These are phyloP conservation scores for Emydocephalus ijimae DNA, from an alignment of 2,113 vertebrate genomes.

Conservation along the genomic window DNA sequence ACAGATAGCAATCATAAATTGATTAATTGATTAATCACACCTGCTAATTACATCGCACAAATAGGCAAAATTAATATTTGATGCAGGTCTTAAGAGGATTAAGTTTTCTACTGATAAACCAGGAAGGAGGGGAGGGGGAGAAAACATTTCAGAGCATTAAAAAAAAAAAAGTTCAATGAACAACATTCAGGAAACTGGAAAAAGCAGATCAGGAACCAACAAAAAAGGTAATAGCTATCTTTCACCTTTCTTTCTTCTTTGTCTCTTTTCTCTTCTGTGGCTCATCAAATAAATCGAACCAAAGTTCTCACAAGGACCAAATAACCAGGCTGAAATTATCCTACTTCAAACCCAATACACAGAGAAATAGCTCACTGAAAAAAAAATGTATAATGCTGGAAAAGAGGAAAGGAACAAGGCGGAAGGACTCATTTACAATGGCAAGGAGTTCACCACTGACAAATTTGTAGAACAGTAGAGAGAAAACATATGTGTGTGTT, in stretches of 20 bases:
- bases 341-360: neutral
- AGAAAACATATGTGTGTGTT: neutral
- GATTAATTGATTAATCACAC: conserved; percentile 63
- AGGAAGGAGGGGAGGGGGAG: neutral
- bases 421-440: neutral
- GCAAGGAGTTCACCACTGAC: neutral
- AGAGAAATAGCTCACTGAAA: neutral
- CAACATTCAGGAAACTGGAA: neutral
- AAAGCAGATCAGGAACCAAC: neutral
- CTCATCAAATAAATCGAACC: neutral
- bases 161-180: neutral
- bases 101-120: conserved; percentile 60
- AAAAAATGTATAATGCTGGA: neutral
- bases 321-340: neutral
- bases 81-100: conserved; percentile 57
- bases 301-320: neutral
- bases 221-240: accelerated
- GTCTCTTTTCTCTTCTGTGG: neutral
- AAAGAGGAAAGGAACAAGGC: neutral
- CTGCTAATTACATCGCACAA: conserved; percentile 54
- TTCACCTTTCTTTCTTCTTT: neutral
- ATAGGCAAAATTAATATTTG: conserved; percentile 57
- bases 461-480: neutral
- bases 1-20: conserved; percentile 45
- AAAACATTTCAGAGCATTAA: conserved; percentile 22